These are phyloP conservation scores for Subacronicta megacephala DNA, from an alignment of 2,888 invertebrate species.

Conservation along the genomic window DNA sequence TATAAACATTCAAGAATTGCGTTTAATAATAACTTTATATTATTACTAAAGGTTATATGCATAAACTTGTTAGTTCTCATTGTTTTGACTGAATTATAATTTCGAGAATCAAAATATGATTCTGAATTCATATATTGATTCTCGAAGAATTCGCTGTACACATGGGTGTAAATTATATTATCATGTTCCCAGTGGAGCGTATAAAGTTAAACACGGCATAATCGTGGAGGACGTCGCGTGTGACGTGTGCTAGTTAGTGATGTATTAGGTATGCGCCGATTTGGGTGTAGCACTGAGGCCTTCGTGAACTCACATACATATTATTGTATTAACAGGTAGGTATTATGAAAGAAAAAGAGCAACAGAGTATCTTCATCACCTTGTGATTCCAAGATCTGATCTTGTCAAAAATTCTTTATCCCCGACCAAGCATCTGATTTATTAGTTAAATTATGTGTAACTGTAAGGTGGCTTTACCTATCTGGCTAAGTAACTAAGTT, in stretches of 20 bases:
- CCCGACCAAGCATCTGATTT: not conserved
- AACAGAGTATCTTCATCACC: not conserved
- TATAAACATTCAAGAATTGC: not conserved
- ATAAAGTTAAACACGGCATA: constrained; percentile 8
- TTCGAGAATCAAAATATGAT: not conserved
- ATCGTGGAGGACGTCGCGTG: constrained; percentile 2
- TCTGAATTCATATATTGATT: no score
- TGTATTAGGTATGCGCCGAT: constrained; percentile 1
- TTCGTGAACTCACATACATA: not conserved
- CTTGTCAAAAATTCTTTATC: not conserved
- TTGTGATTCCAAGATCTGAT: not conserved
- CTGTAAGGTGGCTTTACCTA: no score
- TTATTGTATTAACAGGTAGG: not conserved
- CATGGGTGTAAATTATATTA: no score
- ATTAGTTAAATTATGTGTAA: not conserved
- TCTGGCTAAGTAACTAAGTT: no score
- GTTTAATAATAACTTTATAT: not conserved
- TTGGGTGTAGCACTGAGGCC: constrained; percentile 3
- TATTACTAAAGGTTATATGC: constrained; percentile 16
- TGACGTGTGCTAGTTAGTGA: constrained; percentile 16
- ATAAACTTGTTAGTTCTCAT: not conserved
- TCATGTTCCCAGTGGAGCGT: constrained; percentile 10
- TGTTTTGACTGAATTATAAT: not conserved
- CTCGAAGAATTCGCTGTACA: no score
- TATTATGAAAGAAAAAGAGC: not conserved